Base-by-base conservation (phyloP, 2,113 vertebrate genomes). In the Vanacampus margaritifer region DNA sequence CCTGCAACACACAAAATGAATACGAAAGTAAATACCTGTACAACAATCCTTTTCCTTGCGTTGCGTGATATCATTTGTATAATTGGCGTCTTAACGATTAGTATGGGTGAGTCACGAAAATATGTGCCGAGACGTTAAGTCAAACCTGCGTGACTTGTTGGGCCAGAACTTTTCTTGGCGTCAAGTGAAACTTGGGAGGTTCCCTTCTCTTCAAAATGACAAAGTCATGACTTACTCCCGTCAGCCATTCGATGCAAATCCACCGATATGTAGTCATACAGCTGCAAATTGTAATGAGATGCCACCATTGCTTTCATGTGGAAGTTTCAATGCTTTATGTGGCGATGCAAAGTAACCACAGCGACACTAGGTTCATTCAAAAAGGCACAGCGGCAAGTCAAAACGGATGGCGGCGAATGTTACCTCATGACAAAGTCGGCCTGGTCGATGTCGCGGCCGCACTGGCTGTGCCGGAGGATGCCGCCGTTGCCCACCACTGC, bases 401-500 rank as follows among this genome's bases (percentile, higher is more conserved):
- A 57, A 57, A 16, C 21, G n/a, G 21, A 1, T 12, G n/a, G 23
- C 26, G 26, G 26, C 26, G 54, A 13, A 7, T 6, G 54, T 96
- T 92, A 99, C 97, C 96, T 89, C 93, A 99, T 94, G 89, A 99
- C 87, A 85, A 98, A 98, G 86, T 95, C 89, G 1, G 95, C 95
- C 84, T 84, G 87, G 90, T 99, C 94, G 56, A 99, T 98, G 72
- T 94, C 91, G 64, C 74, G 89, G 62, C 97, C 97, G 26, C 97
- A 99, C 85, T 92, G 81, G 73, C 96, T 98, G 82, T 89, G 91
- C 75, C 95, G 94, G 85, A 99, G 92, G 86, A 98, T 94, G 63
- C 96, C 97, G 24, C 96, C 94, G 5, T 98, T 99, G 65, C 97
- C 97, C 82, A 99, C 96, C 84, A 99, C 96, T 0, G 94, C 93